Conservation (phyloP, 2,113 vertebrate species). For the Bettongia penicillata region DNA sequence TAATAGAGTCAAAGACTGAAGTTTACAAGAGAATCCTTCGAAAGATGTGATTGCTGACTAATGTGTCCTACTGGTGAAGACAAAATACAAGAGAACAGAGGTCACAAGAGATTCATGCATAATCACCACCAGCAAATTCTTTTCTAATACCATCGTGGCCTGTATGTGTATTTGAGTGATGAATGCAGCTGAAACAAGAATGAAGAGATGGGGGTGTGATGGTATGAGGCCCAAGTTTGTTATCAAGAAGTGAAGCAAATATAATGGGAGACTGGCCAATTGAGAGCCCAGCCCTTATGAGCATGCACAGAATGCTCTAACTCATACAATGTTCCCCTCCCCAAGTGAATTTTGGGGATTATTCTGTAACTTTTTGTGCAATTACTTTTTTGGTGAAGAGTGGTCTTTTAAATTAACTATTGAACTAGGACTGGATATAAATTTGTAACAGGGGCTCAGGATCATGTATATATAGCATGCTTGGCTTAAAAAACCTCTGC, state of each 20-base stretch:
- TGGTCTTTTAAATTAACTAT: not conserved
- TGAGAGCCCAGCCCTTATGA: not conserved
- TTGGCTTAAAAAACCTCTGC: not conserved
- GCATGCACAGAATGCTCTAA: not conserved
- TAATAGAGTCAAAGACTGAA: not conserved
- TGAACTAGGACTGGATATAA: not conserved
- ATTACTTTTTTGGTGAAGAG: not conserved
- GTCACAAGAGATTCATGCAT: not conserved
- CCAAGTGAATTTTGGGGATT: not conserved
- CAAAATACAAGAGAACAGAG: not conserved
- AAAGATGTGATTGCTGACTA: not conserved
- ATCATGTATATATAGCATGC: not conserved
- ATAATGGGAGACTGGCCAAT: not conserved
- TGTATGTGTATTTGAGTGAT: not conserved
- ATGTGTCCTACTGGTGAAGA: not conserved
- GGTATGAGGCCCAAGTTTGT: not conserved
- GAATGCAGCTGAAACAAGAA: not conserved
- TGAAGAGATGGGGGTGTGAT: not conserved
- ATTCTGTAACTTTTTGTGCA: not conserved
- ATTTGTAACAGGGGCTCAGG: not conserved
- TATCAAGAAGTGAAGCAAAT: not conserved
- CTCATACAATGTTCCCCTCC: not conserved
- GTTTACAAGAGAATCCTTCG: not conserved
- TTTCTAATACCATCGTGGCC: not conserved
- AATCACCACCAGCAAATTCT: not conserved